Conservation (phyloP, 1,140 invertebrate genomes). For the Paramacrobiotus metropolitanus region DNA sequence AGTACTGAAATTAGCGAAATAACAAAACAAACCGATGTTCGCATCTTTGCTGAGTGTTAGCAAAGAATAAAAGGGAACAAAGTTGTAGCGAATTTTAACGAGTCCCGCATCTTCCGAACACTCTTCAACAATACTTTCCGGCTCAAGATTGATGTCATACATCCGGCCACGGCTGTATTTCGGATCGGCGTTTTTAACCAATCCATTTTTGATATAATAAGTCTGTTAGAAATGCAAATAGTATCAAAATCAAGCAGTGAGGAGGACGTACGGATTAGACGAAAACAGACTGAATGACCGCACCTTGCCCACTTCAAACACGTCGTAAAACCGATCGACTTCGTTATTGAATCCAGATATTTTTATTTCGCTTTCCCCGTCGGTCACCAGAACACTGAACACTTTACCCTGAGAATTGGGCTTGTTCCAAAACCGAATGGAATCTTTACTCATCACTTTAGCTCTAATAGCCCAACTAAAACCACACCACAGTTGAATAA, state of each 20-base stretch:
- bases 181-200: constrained; percentile 69
- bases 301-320: constrained; percentile 48
- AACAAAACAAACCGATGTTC: too few relatives aligned
- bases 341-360: constrained; percentile 76
- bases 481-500: not conserved
- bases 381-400: constrained; percentile 71
- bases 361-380: constrained; percentile 79
- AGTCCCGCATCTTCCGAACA: too few relatives aligned
- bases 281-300: constrained; percentile 8
- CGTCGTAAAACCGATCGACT: constrained; percentile 68
- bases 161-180: constrained; percentile 50
- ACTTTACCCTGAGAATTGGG: constrained; percentile 72
- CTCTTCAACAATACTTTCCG: too few relatives aligned
- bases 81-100: too few relatives aligned
- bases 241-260: too few relatives aligned
- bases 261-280: constrained; percentile 28
- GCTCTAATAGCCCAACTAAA: constrained; percentile 71
- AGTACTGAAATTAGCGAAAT: too few relatives aligned
- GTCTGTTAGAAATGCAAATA: constrained; percentile 30
- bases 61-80: too few relatives aligned
- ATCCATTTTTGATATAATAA: constrained; percentile 58
- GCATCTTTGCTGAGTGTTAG: too few relatives aligned
- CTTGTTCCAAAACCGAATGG: constrained; percentile 67
- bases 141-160: too few relatives aligned
- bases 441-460: constrained; percentile 55